Conservation (phyloP, 2,797 vertebrate species). For the Adelosebastes latens region DNA sequence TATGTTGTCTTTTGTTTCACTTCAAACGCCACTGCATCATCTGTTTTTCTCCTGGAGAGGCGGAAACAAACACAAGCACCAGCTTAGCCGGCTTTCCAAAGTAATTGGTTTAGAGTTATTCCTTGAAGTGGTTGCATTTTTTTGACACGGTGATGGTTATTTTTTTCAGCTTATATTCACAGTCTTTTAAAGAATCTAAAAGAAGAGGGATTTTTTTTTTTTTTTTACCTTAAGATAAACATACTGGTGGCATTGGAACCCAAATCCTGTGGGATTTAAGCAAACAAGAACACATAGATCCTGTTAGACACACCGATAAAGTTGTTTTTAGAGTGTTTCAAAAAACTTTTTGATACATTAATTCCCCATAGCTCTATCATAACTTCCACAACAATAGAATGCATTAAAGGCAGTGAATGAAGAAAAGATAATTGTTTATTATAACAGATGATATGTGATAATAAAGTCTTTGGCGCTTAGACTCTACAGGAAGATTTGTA, state of each 20-base stretch:
- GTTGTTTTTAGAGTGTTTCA: neutral
- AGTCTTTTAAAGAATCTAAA: constrained; percentile 19
- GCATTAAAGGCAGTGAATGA: neutral
- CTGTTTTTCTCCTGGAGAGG: constrained; percentile 39
- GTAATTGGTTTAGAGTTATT: constrained; percentile 67
- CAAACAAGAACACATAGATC: neutral
- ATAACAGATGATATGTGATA: neutral
- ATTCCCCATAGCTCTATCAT: neutral
- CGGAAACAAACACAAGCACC: constrained; percentile 51
- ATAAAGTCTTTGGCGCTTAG: neutral
- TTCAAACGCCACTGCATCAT: constrained; percentile 60
- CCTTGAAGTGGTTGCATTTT: constrained; percentile 42
- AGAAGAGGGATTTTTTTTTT: neutral
- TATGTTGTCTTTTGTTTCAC: constrained; percentile 62
- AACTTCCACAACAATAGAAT: neutral
- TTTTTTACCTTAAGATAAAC: constrained; percentile 1
- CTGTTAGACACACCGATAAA: neutral
- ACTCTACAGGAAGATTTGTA: too few relatives aligned
- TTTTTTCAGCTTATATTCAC: constrained; percentile 9
- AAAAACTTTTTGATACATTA: neutral
- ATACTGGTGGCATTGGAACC: neutral
- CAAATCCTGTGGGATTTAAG: neutral
- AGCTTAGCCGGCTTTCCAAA: constrained; percentile 43
- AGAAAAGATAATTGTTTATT: neutral
- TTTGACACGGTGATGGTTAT: constrained; percentile 16